Percentiles rank a stretch among this genome's conserved stretches.
Evolutionary conservation across 2,797 vertebrate species (phyloP).

Genomic region (Lagocephalus sceleratus): DNA sequence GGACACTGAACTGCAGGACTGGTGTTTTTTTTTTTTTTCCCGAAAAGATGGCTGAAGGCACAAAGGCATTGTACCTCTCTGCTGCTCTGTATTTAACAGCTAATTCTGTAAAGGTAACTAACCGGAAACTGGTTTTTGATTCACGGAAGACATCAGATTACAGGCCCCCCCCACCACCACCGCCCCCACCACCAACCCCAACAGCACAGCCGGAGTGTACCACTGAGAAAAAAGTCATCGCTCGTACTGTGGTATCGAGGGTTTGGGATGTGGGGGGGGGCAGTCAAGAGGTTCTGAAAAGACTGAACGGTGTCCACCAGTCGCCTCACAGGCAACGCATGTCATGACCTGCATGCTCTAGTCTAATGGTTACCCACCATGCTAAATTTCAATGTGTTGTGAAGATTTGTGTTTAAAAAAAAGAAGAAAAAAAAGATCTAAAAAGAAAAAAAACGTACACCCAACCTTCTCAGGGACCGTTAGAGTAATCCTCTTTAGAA

Average conservation of each 20-base stretch:
- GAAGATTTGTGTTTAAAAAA: slow-evolving; percentile 55
- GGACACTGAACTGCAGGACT: slow-evolving; percentile 51
- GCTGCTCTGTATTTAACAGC: slow-evolving; percentile 67
- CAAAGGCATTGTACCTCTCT: slow-evolving; percentile 70
- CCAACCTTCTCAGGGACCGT: slow-evolving; percentile 75
- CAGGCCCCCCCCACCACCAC: no score
- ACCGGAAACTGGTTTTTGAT: slow-evolving; percentile 50
- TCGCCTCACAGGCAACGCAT: slow-evolving; percentile 73
- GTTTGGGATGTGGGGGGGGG: slow-evolving; percentile 11
- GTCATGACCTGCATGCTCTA: slow-evolving; percentile 74
- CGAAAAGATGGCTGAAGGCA: slow-evolving; percentile 66
- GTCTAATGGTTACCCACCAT: slow-evolving; percentile 70
- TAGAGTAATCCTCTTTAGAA: slow-evolving; percentile 63
- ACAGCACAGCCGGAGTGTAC: slow-evolving; percentile 57
- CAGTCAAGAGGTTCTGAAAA: slow-evolving; percentile 42
- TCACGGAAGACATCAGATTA: slow-evolving; percentile 30
- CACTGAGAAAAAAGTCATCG: slow-evolving; percentile 45
- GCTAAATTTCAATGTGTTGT: slow-evolving; percentile 71
- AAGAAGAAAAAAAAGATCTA: slow-evolving; percentile 7
- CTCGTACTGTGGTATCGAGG: slow-evolving; percentile 21
- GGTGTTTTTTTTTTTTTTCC: slow-evolving; percentile 37
- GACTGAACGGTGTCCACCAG: slow-evolving; percentile 62
- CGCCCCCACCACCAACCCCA: no score
- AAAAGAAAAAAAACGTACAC: slow-evolving; percentile 31
- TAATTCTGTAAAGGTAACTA: slow-evolving; percentile 65